Percentiles rank a stretch among this genome's conserved stretches.
These are phyloP conservation scores for Odontamblyopus rebecca DNA, from an alignment of 2,797 vertebrate genomes.

Conservation along the genomic window DNA sequence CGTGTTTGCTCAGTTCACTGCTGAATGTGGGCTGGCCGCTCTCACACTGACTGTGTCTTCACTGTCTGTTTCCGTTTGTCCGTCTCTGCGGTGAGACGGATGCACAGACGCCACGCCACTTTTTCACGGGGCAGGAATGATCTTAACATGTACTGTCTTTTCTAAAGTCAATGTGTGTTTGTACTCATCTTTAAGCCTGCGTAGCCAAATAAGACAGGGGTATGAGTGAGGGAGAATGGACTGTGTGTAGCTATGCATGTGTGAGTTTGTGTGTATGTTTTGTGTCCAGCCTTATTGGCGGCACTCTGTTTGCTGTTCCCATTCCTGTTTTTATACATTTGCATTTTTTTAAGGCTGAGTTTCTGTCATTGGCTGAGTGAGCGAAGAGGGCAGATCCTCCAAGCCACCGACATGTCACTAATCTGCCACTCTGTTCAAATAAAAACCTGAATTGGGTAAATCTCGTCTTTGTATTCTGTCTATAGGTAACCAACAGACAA, in stretches of 20 bases:
- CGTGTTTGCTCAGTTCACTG: slow-evolving; percentile 63
- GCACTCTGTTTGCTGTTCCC: slow-evolving; percentile 81
- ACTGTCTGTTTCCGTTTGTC: slow-evolving; percentile 52
- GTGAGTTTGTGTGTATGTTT: slow-evolving; percentile 53
- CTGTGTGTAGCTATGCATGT: slow-evolving; percentile 42
- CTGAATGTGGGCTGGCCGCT: slow-evolving; percentile 60
- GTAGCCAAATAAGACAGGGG: slow-evolving; percentile 75
- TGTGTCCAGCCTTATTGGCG: slow-evolving; percentile 70
- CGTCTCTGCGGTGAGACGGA: slow-evolving; percentile 48
- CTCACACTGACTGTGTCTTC: slow-evolving; percentile 71
- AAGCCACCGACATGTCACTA: slow-evolving; percentile 80
- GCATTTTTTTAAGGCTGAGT: slow-evolving; percentile 84
- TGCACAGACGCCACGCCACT: slow-evolving; percentile 53
- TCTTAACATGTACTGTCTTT: slow-evolving; percentile 75
- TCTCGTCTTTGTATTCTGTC: slow-evolving; percentile 40
- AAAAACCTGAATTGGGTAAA: slow-evolving; percentile 80
- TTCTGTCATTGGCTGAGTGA: slow-evolving; percentile 82
- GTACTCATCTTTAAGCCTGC: slow-evolving; percentile 76
- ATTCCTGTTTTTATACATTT: slow-evolving; percentile 87
- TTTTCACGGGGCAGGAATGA: slow-evolving; percentile 72
- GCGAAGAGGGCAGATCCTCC: slow-evolving; percentile 78
- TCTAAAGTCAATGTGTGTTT: slow-evolving; percentile 76
- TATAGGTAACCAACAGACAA: neutral
- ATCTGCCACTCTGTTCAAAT: slow-evolving; percentile 87
- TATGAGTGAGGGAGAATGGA: slow-evolving; percentile 38